phyloP scores from a whole-genome alignment of 2,888 invertebrate species.

The Nezara viridula region DNA sequence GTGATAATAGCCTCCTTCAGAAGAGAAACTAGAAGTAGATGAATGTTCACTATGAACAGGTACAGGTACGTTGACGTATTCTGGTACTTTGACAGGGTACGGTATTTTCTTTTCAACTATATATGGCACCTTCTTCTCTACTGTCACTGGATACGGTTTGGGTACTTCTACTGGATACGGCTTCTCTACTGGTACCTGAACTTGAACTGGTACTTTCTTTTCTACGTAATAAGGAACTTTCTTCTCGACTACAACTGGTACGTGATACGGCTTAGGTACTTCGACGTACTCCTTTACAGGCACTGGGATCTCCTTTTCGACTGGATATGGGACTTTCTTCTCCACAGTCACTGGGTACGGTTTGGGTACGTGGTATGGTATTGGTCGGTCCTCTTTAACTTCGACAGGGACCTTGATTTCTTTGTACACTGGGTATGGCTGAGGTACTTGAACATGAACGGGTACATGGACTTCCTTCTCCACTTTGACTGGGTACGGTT shows the following conservation, averaged over 20 bases:
- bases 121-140: slow-evolving; percentile 56
- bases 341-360: slow-evolving; percentile 65
- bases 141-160: slow-evolving; percentile 63
- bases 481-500: too few species aligned
- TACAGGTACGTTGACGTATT: slow-evolving; percentile 47
- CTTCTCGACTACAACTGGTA: slow-evolving; percentile 64
- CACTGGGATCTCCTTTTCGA: too few species aligned
- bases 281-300: slow-evolving; percentile 64
- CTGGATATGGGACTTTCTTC: too few species aligned
- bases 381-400: slow-evolving; percentile 65
- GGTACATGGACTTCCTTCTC: too few species aligned
- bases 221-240: too few species aligned
- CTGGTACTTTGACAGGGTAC: slow-evolving; percentile 47
- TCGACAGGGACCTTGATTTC: slow-evolving; percentile 65
- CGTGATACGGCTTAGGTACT: slow-evolving; percentile 63
- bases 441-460: too few species aligned
- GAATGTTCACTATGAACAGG: too few species aligned
- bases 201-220: slow-evolving; percentile 61
- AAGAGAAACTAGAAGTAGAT: background rate
- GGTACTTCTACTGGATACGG: slow-evolving; percentile 64
- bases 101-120: slow-evolving; percentile 55
- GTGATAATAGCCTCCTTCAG: background rate
- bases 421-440: slow-evolving; percentile 66
- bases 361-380: slow-evolving; percentile 65
- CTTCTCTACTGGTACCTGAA: slow-evolving; percentile 65